Conservation (phyloP, 2,113 vertebrate genomes). For the Antechinus flavipes region DNA sequence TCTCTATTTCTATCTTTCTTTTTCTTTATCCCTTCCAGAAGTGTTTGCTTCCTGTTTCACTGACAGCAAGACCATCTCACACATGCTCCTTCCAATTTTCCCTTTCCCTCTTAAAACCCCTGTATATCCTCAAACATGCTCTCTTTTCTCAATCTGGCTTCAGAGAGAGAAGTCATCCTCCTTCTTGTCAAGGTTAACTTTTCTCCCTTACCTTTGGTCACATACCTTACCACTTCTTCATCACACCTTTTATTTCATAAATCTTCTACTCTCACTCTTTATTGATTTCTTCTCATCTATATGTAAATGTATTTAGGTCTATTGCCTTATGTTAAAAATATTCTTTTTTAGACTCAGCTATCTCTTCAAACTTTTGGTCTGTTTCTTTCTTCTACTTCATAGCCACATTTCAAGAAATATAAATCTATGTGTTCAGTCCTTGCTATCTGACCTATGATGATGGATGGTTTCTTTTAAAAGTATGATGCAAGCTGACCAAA, state of each 20-base stretch:
- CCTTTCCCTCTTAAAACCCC: background rate
- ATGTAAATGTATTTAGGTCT: background rate
- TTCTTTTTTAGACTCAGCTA: background rate
- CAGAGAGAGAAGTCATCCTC: background rate
- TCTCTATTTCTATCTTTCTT: too few species aligned
- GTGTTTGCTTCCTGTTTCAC: too few species aligned
- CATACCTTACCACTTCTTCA: background rate
- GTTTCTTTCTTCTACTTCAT: too few species aligned
- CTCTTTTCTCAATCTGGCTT: background rate
- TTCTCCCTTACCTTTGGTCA: background rate
- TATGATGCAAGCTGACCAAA: too few species aligned
- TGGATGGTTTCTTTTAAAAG: too few species aligned
- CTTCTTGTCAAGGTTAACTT: background rate
- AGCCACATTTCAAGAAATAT: too few species aligned
- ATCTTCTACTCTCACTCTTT: background rate
- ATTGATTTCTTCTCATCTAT: background rate
- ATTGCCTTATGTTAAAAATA: too few species aligned
- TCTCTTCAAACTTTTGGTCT: background rate
- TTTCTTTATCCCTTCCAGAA: background rate
- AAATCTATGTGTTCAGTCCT: too few species aligned
- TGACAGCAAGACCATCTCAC: too few species aligned
- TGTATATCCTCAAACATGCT: background rate
- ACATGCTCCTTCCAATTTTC: background rate
- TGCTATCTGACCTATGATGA: too few species aligned
- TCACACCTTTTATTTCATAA: background rate